Percentiles rank a stretch among this genome's conserved stretches.
Conservation (phyloP, 2,888 invertebrate species). For the Hypomecis atomaria region DNA sequence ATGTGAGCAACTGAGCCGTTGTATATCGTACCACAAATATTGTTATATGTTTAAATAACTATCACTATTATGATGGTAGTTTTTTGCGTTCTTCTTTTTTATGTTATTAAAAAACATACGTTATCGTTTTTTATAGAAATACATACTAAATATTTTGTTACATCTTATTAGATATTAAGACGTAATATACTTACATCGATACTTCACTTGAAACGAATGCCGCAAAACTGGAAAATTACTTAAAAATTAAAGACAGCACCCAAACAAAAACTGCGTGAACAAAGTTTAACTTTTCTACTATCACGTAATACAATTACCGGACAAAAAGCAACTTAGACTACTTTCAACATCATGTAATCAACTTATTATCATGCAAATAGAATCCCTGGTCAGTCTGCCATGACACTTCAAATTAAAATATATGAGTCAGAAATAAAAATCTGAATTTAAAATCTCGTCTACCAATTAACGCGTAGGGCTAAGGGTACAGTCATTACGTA, state of each 20-base stretch:
- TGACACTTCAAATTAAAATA: slow-evolving; percentile 30
- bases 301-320: slow-evolving; percentile 5
- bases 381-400: slow-evolving; percentile 33
- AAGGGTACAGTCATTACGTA: slow-evolving; percentile 59
- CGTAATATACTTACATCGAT: too few species aligned
- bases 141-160: too few species aligned
- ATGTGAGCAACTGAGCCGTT: background rate
- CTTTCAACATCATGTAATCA: slow-evolving; percentile 18
- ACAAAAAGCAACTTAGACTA: slow-evolving; percentile 13
- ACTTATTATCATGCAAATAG: slow-evolving; percentile 35
- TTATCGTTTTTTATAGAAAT: too few species aligned
- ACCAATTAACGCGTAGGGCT: slow-evolving; percentile 58
- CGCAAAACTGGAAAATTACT: background rate
- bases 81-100: too few species aligned
- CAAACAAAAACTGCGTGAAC: background rate
- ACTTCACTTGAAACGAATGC: too few species aligned
- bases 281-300: background rate
- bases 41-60: too few species aligned
- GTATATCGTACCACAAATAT: background rate
- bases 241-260: background rate
- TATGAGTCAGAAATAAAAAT: slow-evolving; percentile 19
- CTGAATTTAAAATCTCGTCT: slow-evolving; percentile 46
- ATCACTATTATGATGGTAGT: too few species aligned
- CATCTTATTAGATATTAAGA: too few species aligned
- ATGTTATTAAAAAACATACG: too few species aligned